phyloP scores from a whole-genome alignment of 2,888 invertebrate genomes.

The Heliothis peltigera region DNA sequence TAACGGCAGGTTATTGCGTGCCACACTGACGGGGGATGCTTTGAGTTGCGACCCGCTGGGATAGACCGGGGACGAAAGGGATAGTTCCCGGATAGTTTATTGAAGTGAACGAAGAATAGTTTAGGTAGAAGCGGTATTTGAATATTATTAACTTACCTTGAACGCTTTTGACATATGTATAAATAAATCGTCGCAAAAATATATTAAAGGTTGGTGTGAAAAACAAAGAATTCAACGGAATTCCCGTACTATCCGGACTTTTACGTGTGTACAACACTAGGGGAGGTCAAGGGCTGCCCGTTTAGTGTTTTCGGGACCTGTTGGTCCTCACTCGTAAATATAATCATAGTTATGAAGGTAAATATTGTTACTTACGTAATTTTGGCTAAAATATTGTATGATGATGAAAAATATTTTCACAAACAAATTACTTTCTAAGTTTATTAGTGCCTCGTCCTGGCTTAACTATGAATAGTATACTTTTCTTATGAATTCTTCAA shows the following conservation, averaged over 20 bases:
- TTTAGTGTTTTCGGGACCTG: conserved; percentile 60
- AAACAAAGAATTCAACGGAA: neutral
- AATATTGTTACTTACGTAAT: conserved; percentile 35
- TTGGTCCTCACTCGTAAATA: conserved; percentile 55
- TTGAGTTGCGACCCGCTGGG: conserved; percentile 52
- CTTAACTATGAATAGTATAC: too few species aligned
- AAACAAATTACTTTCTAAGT: neutral
- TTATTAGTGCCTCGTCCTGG: too few species aligned
- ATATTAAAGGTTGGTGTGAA: too few species aligned
- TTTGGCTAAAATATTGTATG: conserved; percentile 12
- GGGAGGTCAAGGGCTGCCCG: conserved; percentile 51
- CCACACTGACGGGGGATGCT: conserved; percentile 63
- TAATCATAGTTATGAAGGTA: conserved; percentile 52
- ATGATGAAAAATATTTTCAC: neutral
- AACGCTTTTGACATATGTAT: neutral
- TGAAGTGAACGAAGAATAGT: conserved; percentile 33
- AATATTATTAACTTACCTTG: neutral
- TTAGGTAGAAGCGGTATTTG: conserved; percentile 9
- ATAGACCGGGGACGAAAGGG: conserved; percentile 40
- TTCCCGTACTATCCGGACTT: neutral
- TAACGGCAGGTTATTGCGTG: conserved; percentile 74
- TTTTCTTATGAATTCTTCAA: too few species aligned
- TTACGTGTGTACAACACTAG: conserved; percentile 40
- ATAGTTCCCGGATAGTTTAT: conserved; percentile 51
- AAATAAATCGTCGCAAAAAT: too few species aligned